phyloP scores from a whole-genome alignment of 2,797 vertebrate species.

The Rhinogobio ventralis region DNA sequence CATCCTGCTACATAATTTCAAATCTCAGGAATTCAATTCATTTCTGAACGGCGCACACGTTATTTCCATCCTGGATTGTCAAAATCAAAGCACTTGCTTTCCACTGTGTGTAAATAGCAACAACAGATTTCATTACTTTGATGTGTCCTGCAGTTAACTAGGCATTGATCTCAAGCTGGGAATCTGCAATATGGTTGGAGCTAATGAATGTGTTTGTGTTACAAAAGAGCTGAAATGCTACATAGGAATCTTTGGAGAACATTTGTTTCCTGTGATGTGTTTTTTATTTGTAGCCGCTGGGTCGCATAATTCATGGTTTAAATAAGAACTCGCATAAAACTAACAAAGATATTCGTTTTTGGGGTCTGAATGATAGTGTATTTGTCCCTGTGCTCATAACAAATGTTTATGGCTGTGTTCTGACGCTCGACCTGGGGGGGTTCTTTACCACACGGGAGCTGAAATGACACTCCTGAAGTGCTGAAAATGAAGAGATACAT shows the following conservation, averaged over 20 bases:
- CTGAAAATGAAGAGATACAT: constrained; percentile 42
- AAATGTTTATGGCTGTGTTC: constrained; percentile 13
- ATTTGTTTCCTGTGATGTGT: constrained; percentile 12
- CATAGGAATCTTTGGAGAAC: constrained; percentile 2
- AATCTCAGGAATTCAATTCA: not conserved
- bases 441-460: constrained; percentile 34
- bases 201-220: constrained; percentile 31
- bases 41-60: not conserved
- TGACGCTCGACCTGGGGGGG: not conserved
- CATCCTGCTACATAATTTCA: not conserved
- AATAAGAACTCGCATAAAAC: constrained; percentile 13
- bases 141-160: not conserved
- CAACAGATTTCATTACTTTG: constrained; percentile 30
- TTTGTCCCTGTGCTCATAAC: constrained; percentile 17
- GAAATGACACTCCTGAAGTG: constrained; percentile 28
- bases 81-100: constrained; percentile 18
- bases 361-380: constrained; percentile 14
- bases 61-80: not conserved
- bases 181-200: not conserved
- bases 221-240: not conserved
- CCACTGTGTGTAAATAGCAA: not conserved
- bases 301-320: constrained; percentile 27
- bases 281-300: constrained; percentile 15
- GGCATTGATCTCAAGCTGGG: not conserved
- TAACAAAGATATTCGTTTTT: not conserved